These are phyloP conservation scores for Orthosia gracilis DNA, from an alignment of 2,888 invertebrate species.

Conservation along the genomic window DNA sequence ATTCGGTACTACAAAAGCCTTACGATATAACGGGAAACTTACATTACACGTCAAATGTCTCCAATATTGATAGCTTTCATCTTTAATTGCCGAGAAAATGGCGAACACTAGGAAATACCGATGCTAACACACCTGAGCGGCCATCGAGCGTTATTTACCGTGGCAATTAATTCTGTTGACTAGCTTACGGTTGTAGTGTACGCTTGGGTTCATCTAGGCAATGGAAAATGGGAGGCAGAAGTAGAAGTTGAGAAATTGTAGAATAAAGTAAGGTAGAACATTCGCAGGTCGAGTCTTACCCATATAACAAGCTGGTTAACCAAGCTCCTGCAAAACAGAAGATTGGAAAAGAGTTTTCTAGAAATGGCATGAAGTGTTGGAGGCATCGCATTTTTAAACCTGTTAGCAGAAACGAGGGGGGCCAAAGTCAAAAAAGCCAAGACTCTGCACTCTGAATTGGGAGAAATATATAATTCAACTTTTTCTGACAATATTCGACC, in stretches of 20 bases:
- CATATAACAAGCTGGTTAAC: too few species aligned
- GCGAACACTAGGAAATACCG: slow-evolving; percentile 48
- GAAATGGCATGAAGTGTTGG: too few species aligned
- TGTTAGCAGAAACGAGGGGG: too few species aligned
- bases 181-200: slow-evolving; percentile 47
- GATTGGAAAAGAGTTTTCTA: too few species aligned
- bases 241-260: slow-evolving; percentile 4
- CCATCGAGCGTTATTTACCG: slow-evolving; percentile 58
- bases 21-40: slow-evolving; percentile 27
- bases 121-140: slow-evolving; percentile 44
- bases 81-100: slow-evolving; percentile 57
- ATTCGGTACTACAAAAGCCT: slow-evolving; percentile 4
- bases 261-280: neutral
- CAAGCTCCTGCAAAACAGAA: too few species aligned
- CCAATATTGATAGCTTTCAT: slow-evolving; percentile 40
- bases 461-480: too few species aligned
- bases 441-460: too few species aligned
- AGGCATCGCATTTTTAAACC: too few species aligned
- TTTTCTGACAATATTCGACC: too few species aligned
- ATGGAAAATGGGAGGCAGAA: slow-evolving; percentile 25
- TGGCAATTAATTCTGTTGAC: slow-evolving; percentile 59
- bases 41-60: slow-evolving; percentile 34
- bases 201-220: slow-evolving; percentile 34
- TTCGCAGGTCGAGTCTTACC: too few species aligned
- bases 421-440: too few species aligned